phyloP scores from a whole-genome alignment of 2,888 invertebrate species.

The Diachrysia chrysitis region DNA sequence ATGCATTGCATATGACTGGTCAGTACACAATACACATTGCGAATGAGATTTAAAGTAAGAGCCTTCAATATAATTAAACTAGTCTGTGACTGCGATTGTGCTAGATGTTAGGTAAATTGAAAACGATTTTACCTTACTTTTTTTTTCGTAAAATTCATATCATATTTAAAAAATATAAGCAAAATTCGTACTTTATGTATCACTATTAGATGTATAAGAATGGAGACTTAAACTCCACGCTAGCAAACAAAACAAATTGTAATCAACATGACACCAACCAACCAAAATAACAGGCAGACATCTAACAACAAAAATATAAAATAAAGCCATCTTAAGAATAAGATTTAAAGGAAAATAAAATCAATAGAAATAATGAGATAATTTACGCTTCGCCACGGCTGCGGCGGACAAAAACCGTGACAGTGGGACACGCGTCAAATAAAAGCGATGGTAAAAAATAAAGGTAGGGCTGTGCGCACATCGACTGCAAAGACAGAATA shows the following conservation, averaged over 20 bases:
- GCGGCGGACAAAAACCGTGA: conserved; percentile 74
- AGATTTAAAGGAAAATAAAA: conserved; percentile 69
- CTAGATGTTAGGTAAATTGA: too few species aligned
- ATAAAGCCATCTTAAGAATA: conserved; percentile 46
- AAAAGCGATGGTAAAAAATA: conserved; percentile 60
- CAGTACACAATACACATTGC: background rate
- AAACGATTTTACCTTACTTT: too few species aligned
- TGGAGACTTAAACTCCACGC: too few species aligned
- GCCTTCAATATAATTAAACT: background rate
- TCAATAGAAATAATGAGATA: conserved; percentile 76
- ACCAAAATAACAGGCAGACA: conserved; percentile 15
- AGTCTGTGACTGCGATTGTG: too few species aligned
- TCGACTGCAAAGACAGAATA: conserved; percentile 33
- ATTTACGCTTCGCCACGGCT: conserved; percentile 79
- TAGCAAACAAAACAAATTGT: too few species aligned
- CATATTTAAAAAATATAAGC: too few species aligned
- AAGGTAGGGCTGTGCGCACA: conserved; percentile 23
- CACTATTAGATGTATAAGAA: too few species aligned
- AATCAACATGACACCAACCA: background rate
- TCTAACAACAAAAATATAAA: conserved; percentile 40
- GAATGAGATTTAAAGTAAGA: background rate
- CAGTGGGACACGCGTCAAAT: conserved; percentile 80
- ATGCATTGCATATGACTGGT: conserved; percentile 1
- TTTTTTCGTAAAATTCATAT: too few species aligned
- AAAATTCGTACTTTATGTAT: too few species aligned